Percentiles rank a stretch among this genome's conserved stretches.
Evolutionary conservation across 2,113 vertebrate species (phyloP).

Genomic region (Jacana jacana): DNA sequence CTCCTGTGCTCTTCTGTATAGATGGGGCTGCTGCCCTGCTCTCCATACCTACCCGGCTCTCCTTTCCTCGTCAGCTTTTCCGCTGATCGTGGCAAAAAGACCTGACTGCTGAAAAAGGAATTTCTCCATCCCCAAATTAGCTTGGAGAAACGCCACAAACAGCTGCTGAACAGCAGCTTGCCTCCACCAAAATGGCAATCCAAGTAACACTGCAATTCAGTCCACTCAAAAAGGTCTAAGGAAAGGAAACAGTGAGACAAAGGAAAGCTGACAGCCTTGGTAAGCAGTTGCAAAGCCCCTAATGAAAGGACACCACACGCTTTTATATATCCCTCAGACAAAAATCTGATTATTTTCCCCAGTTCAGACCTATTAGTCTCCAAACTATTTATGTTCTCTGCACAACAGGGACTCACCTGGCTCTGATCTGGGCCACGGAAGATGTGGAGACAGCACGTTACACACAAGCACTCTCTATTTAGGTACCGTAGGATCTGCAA

Average conservation of each 20-base stretch:
- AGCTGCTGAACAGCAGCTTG: constrained; percentile 11
- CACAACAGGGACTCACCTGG: neutral
- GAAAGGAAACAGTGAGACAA: neutral
- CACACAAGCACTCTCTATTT: neutral
- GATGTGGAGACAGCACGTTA: neutral
- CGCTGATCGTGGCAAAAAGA: neutral
- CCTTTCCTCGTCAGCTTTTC: neutral
- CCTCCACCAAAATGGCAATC: neutral
- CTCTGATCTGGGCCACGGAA: neutral
- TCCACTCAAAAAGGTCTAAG: neutral
- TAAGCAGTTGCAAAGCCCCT: neutral
- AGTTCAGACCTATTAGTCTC: neutral
- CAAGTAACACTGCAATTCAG: neutral
- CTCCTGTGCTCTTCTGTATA: neutral
- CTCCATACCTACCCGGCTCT: neutral
- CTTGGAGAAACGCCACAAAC: constrained; percentile 20
- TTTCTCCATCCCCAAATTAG: constrained; percentile 7
- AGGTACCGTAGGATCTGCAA: neutral
- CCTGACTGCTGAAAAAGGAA: neutral
- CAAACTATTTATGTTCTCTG: neutral
- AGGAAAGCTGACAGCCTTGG: neutral
- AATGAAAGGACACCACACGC: neutral
- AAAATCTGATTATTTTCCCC: neutral
- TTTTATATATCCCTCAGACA: neutral
- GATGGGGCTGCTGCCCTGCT: neutral